phyloP scores from a whole-genome alignment of 2,888 invertebrate genomes.

The Lithosia quadra region DNA sequence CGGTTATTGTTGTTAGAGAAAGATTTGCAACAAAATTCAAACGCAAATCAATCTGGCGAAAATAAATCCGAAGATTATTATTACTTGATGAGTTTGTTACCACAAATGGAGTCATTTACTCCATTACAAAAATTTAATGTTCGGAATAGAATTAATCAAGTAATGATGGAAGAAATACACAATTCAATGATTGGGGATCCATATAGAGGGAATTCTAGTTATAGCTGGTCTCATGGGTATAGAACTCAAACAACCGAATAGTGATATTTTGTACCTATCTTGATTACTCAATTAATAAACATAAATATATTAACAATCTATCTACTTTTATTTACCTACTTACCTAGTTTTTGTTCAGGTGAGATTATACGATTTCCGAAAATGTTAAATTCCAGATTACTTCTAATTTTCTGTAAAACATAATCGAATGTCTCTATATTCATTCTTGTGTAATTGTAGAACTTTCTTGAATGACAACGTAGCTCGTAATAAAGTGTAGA shows the following conservation, averaged over 20 bases:
- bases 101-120: slow-evolving; percentile 31
- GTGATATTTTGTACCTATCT: slow-evolving; percentile 21
- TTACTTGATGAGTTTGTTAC: slow-evolving; percentile 31
- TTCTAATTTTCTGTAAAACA: slow-evolving; percentile 26
- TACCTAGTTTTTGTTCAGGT: slow-evolving; percentile 12
- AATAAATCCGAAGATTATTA: slow-evolving; percentile 33
- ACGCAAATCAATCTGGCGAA: slow-evolving; percentile 20
- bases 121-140: slow-evolving; percentile 27
- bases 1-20: slow-evolving; percentile 8
- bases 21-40: slow-evolving; percentile 28
- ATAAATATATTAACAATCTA: slow-evolving; percentile 15
- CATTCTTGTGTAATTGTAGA: slow-evolving; percentile 30
- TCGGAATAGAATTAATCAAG: slow-evolving; percentile 33
- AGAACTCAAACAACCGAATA: slow-evolving; percentile 26
- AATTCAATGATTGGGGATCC: slow-evolving; percentile 12
- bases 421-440: slow-evolving; percentile 24
- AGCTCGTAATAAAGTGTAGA: too few species aligned
- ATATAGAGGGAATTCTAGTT: slow-evolving; percentile 15
- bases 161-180: slow-evolving; percentile 30
- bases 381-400: slow-evolving; percentile 26
- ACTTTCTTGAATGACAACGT: slow-evolving; percentile 19
- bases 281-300: slow-evolving; percentile 16
- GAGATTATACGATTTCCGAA: neutral
- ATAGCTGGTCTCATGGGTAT: slow-evolving; percentile 23
- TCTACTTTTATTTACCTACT: slow-evolving; percentile 27